These are phyloP conservation scores for Zalophus californianus DNA, from an alignment of 2,797 vertebrate genomes.

Conservation along the genomic window DNA sequence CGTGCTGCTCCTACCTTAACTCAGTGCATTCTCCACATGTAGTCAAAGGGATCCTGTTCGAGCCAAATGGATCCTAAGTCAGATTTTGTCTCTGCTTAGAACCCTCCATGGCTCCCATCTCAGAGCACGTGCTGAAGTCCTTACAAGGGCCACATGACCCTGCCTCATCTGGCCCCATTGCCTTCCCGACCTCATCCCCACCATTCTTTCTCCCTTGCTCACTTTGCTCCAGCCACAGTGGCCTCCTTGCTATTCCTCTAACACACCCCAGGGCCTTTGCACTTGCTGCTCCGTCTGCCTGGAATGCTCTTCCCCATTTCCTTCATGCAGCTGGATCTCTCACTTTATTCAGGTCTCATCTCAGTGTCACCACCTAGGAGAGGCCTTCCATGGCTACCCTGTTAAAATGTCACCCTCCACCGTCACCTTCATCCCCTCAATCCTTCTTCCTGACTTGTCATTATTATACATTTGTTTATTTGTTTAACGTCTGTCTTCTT, in stretches of 20 bases:
- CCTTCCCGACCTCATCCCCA: neutral
- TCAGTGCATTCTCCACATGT: accelerated
- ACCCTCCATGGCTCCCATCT: neutral
- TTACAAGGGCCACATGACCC: neutral
- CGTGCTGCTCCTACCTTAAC: accelerated
- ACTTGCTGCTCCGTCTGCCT: neutral
- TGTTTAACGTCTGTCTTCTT: neutral
- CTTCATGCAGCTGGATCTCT: neutral
- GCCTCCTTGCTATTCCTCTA: neutral
- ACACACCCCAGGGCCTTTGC: slow-evolving; percentile 36
- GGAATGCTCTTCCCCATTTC: neutral
- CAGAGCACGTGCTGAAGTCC: neutral
- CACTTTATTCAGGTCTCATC: neutral
- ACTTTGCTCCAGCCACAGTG: neutral
- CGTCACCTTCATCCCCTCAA: neutral
- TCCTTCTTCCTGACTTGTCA: neutral
- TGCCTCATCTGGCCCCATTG: neutral
- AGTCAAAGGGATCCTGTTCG: neutral
- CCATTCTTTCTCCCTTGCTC: neutral
- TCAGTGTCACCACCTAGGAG: neutral
- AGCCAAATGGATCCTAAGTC: neutral
- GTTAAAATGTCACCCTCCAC: neutral
- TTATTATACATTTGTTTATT: neutral
- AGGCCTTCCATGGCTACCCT: neutral
- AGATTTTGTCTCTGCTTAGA: neutral